These are phyloP conservation scores for Rhinatrema bivittatum DNA, from an alignment of 2,797 vertebrate genomes.

Conservation along the genomic window DNA sequence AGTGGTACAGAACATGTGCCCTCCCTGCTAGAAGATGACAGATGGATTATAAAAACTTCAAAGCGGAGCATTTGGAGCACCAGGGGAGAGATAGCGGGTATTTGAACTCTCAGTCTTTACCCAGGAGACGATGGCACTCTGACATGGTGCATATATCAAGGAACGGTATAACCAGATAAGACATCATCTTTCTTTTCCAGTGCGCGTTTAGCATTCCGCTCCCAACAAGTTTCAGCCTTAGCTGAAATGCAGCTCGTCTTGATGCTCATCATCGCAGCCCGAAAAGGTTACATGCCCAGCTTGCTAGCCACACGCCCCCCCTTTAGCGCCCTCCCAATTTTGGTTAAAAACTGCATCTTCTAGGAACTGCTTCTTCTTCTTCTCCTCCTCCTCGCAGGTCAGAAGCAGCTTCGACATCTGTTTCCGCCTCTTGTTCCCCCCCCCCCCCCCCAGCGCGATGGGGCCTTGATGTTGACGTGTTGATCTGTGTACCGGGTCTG, in stretches of 20 bases:
- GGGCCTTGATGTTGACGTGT: no score
- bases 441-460: no score
- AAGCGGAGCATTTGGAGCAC: conserved; percentile 92
- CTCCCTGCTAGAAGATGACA: conserved; percentile 97
- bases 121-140: conserved; percentile 96
- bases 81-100: conserved; percentile 97
- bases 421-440: no score
- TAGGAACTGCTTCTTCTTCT: conserved; percentile 41
- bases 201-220: conserved; percentile 92
- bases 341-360: conserved; percentile 42
- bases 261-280: conserved; percentile 51
- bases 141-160: conserved; percentile 96
- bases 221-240: conserved; percentile 80
- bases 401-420: conserved; percentile 27
- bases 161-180: conserved; percentile 88
- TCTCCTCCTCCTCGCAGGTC: conserved; percentile 37
- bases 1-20: conserved; percentile 94
- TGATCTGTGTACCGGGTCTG: no score
- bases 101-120: conserved; percentile 98
- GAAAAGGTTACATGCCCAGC: conserved; percentile 39
- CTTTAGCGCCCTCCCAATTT: no score
- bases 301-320: no score
- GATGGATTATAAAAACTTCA: conserved; percentile 99
- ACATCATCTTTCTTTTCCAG: conserved; percentile 87
- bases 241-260: conserved; percentile 64